Evolutionary conservation across 2,113 vertebrate species (phyloP).

Genomic region (Bujurquina vittata): DNA sequence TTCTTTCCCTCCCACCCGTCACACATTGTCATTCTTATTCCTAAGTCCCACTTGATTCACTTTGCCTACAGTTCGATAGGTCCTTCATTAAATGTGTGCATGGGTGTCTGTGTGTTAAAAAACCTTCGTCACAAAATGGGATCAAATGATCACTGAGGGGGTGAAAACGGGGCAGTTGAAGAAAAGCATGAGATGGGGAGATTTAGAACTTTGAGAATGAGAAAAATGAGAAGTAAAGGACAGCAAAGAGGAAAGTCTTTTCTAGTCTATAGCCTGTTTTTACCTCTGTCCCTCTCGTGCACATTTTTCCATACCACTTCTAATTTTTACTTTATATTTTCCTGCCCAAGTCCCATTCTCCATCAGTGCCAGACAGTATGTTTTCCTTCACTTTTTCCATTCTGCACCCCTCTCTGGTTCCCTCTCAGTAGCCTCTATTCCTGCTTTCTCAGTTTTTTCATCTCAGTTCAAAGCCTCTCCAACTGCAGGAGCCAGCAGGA

Average conservation of each 20-base stretch:
- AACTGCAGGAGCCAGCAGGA: constrained; percentile 73
- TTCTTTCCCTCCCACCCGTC: not conserved
- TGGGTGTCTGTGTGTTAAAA: constrained; percentile 14
- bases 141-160: constrained; percentile 37
- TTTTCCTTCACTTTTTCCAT: constrained; percentile 45
- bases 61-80: constrained; percentile 7
- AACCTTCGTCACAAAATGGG: constrained; percentile 35
- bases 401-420: constrained; percentile 49
- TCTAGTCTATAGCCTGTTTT: not conserved
- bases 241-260: constrained; percentile 2
- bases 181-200: constrained; percentile 1
- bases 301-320: constrained; percentile 13
- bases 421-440: constrained; percentile 60
- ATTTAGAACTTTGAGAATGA: not conserved
- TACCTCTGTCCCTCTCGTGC: not conserved
- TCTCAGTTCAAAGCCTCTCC: constrained; percentile 73
- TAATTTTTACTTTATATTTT: constrained; percentile 47
- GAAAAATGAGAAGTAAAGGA: constrained; percentile 12
- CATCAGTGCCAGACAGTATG: constrained; percentile 51
- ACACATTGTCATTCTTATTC: constrained; percentile 4
- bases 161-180: constrained; percentile 7
- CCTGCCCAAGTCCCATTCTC: constrained; percentile 30
- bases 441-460: constrained; percentile 59
- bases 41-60: constrained; percentile 36
- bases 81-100: constrained; percentile 19